Conservation (phyloP, 2,888 invertebrate genomes). For the Eristalinus sepulchralis region DNA sequence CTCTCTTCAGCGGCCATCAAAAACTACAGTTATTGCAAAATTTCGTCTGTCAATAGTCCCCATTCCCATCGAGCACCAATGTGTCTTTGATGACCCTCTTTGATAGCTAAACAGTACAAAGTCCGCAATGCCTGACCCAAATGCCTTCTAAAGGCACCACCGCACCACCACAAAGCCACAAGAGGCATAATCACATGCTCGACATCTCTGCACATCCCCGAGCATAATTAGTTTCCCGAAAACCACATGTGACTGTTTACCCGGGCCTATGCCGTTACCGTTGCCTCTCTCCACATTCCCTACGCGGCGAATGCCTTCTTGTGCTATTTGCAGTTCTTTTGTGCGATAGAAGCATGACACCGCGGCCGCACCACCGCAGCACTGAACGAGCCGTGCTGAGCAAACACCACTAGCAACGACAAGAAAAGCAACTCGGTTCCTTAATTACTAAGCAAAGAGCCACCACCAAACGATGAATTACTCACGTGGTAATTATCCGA, state of each 20-base stretch:
- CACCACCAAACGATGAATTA: slow-evolving; percentile 54
- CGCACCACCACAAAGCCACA: background rate
- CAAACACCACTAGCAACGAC: slow-evolving; percentile 30
- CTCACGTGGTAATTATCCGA: slow-evolving; percentile 60
- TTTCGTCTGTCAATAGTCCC: background rate
- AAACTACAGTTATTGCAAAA: background rate
- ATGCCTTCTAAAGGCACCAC: background rate
- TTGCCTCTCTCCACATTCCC: background rate
- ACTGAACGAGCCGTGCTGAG: background rate
- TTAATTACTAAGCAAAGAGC: slow-evolving; percentile 66
- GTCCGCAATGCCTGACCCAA: background rate
- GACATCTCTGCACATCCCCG: slow-evolving; percentile 8
- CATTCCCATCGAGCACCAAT: background rate
- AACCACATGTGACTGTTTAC: slow-evolving; percentile 9
- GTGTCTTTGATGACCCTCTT: background rate
- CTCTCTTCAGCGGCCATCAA: background rate
- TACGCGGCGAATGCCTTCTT: background rate
- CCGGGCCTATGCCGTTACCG: slow-evolving; percentile 27
- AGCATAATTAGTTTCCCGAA: slow-evolving; percentile 7
- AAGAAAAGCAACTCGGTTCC: slow-evolving; percentile 33
- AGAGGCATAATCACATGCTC: background rate
- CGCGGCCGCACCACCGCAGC: background rate
- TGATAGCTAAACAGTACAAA: background rate
- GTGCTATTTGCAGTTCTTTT: slow-evolving; percentile 15
- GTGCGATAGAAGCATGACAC: slow-evolving; percentile 15